Percentiles rank a stretch among this genome's conserved stretches.
phyloP scores from a whole-genome alignment of 1,140 invertebrate genomes.

The Coptotermes formosanus region DNA sequence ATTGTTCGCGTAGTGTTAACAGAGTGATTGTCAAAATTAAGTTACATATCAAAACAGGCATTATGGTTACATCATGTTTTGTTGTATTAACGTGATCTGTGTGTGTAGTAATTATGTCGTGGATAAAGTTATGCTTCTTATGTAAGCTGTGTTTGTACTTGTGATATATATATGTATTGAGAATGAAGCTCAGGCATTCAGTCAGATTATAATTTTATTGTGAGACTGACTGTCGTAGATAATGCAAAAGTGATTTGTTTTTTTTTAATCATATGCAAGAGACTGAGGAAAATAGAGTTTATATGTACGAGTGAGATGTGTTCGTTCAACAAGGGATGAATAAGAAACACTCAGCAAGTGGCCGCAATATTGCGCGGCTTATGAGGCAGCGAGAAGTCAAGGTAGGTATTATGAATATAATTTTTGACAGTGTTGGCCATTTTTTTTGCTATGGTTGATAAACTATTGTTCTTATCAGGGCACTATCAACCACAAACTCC shows the following conservation, averaged over 20 bases:
- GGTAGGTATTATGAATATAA: not conserved
- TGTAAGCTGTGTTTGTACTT: not conserved
- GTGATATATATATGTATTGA: not conserved
- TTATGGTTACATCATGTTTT: not conserved
- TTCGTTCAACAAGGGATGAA: conserved; percentile 22
- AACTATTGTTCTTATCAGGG: conserved; percentile 37
- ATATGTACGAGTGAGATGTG: not conserved
- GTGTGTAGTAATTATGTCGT: not conserved
- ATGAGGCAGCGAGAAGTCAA: conserved; percentile 21
- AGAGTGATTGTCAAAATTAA: not conserved
- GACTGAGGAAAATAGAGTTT: not conserved
- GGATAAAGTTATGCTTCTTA: not conserved
- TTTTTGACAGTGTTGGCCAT: not conserved
- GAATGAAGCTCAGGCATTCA: not conserved
- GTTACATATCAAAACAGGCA: not conserved
- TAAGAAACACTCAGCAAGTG: conserved; percentile 25
- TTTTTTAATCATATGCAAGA: not conserved
- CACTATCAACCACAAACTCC: conserved; percentile 36
- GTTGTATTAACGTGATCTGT: not conserved
- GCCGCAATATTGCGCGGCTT: conserved; percentile 27
- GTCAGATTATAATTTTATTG: not conserved
- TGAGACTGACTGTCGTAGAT: not conserved
- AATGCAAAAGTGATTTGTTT: not conserved
- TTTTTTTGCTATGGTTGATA: not conserved
- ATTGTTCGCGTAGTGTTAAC: not conserved